phyloP scores from a whole-genome alignment of 2,797 vertebrate species.

The Pantherophis vulpinus region DNA sequence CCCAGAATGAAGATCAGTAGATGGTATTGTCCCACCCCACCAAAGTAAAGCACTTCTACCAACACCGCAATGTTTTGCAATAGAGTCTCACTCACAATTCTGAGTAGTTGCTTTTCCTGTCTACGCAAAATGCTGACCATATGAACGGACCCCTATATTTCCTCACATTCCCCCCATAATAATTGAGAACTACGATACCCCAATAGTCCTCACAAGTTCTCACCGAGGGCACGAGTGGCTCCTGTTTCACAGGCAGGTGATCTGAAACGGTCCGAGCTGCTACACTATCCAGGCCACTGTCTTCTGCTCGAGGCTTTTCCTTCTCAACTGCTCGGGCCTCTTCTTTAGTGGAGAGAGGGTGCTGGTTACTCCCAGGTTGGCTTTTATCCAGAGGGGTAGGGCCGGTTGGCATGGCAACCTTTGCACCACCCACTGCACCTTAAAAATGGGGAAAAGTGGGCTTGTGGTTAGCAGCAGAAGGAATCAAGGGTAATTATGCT shows the following conservation, averaged over 20 bases:
- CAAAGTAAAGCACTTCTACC: background rate
- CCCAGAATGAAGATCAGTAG: background rate
- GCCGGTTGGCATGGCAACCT: slow-evolving; percentile 93
- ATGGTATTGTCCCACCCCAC: background rate
- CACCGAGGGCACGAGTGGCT: slow-evolving; percentile 82
- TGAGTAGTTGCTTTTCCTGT: background rate
- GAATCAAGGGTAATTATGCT: background rate
- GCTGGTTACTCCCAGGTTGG: slow-evolving; percentile 89
- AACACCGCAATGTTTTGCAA: background rate
- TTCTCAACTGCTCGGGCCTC: slow-evolving; percentile 86
- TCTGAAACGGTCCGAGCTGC: slow-evolving; percentile 80
- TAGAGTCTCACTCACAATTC: background rate
- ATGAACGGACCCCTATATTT: background rate
- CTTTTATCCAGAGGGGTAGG: slow-evolving; percentile 89
- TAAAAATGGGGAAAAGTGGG: slow-evolving; percentile 89
- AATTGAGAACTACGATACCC: background rate
- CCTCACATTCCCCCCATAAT: background rate
- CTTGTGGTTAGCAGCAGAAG: slow-evolving; percentile 86
- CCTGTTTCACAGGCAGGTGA: slow-evolving; percentile 86
- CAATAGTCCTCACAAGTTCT: slow-evolving; percentile 44
- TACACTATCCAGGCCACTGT: slow-evolving; percentile 80
- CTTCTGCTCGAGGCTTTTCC: slow-evolving; percentile 83
- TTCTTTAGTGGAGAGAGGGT: slow-evolving; percentile 86
- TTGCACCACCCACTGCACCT: slow-evolving; percentile 99
- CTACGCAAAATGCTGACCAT: background rate